Conservation (phyloP, 2,797 vertebrate genomes). For the Australoheros facetus region DNA sequence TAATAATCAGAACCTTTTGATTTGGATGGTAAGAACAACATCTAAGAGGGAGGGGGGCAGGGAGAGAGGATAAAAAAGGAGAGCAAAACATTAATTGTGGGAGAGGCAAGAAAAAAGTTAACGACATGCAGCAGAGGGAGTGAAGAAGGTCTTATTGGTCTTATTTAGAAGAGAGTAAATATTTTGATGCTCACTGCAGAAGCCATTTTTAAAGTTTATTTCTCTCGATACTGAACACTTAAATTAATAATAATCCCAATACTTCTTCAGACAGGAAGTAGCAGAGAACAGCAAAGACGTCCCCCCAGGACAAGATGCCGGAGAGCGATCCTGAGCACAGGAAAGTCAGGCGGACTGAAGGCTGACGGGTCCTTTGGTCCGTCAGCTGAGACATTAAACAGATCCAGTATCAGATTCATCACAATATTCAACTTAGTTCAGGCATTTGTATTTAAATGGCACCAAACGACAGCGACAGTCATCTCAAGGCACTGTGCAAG, state of each 20-base stretch:
- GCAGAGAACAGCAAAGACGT: not conserved
- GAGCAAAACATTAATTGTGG: too few species aligned
- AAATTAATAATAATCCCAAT: too few species aligned
- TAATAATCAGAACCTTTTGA: not conserved
- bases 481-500: not conserved
- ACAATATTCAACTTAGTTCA: not conserved
- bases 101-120: too few species aligned
- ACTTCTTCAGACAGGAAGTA: not conserved
- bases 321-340: not conserved
- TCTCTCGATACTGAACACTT: too few species aligned
- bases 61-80: too few species aligned
- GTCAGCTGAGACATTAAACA: too few species aligned
- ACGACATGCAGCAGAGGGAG: too few species aligned
- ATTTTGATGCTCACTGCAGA: not conserved
- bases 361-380: not conserved
- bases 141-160: too few species aligned
- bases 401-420: fast-evolving
- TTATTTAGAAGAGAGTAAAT: not conserved
- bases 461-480: not conserved
- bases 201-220: too few species aligned
- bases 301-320: not conserved
- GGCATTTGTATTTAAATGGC: not conserved
- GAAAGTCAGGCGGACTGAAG: not conserved
- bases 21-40: not conserved
- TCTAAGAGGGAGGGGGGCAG: too few species aligned